phyloP scores from a whole-genome alignment of 2,888 invertebrate species.

The Helicoverpa assulta region DNA sequence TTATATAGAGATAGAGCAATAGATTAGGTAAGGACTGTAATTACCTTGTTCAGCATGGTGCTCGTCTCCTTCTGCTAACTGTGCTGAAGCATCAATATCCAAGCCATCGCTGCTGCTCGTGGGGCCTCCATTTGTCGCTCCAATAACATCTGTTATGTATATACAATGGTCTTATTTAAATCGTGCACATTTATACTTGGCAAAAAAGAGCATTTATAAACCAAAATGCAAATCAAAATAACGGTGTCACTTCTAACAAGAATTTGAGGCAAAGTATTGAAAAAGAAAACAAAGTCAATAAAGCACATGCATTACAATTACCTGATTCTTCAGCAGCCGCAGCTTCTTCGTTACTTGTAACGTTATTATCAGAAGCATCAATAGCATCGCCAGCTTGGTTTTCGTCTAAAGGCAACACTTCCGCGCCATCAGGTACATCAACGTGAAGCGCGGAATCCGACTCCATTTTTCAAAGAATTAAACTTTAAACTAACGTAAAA shows the following conservation, averaged over 20 bases:
- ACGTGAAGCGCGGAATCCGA: conserved; percentile 82
- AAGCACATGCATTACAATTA: conserved; percentile 40
- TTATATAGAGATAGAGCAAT: neutral
- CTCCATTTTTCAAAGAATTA: conserved; percentile 76
- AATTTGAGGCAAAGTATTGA: conserved; percentile 4
- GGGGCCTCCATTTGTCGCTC: conserved; percentile 82
- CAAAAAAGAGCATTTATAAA: neutral
- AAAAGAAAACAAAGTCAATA: neutral
- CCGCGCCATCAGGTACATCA: conserved; percentile 87
- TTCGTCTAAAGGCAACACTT: conserved; percentile 84
- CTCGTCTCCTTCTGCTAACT: conserved; percentile 73
- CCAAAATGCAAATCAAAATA: conserved; percentile 48
- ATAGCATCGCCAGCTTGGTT: conserved; percentile 78
- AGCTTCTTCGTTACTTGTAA: conserved; percentile 78
- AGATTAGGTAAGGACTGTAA: neutral
- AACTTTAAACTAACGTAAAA: conserved; percentile 59
- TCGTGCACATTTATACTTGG: conserved; percentile 7
- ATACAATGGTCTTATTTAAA: conserved; percentile 24
- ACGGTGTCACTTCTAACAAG: conserved; percentile 35
- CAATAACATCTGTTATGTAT: conserved; percentile 50
- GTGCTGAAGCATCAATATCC: conserved; percentile 76
- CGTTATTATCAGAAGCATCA: conserved; percentile 81
- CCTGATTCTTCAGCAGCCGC: conserved; percentile 77
- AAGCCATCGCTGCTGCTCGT: conserved; percentile 86
- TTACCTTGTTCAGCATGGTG: conserved; percentile 77